Evolutionary conservation across 2,797 vertebrate genomes (phyloP), one percentile per base, ranked within the genome.

Genomic region (Sphenodon punctatus): DNA sequence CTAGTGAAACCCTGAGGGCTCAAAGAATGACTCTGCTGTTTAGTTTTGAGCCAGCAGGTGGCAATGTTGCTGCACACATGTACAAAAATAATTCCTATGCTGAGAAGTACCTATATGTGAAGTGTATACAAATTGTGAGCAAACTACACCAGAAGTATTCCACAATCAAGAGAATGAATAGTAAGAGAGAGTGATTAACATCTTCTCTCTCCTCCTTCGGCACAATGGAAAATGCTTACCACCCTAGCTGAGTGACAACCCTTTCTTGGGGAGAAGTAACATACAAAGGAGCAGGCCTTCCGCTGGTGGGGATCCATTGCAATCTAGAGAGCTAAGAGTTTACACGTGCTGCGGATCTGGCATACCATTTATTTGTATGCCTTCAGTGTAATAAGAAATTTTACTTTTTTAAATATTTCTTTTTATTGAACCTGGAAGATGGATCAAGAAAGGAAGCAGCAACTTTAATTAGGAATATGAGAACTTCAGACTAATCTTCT

Each of bases 1-100:
- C n/a, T 34, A 12, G 7, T 22, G 10, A 41, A 34, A 61, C 10
- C 32, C 43, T 49, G 25, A 36, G 22, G 41, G 12, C 34, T 16
- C 11, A 5, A 3, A 55, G 27, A 13, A 59, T 15, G 45, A 1
- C 8, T 10, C n/a, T 32, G 75, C 38, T 38, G 67, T 56, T n/a
- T 70, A 32, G 45, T 0, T 14, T 27, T 1, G 0, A 3, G 53
- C 91, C 96, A 90, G 85, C 78, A 96, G 96, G 89, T 95, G 96
- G 93, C 91, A 90, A 27, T 91, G 60, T 93, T 94, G 95, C 78
- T 70, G 61, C 82, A 71, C 39, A 55, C 63, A 63, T 63, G 38
- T 16, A 39, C 12, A 30, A 15, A 39, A 48, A 65, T 34, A 39
- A 53, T 7, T 25, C 34, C 10, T 58, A 46, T 8, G 15, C 8